Evolutionary conservation across 2,888 invertebrate genomes (phyloP), one percentile per base, ranked within the genome.

Genomic region (Sclerodermus sp.): DNA sequence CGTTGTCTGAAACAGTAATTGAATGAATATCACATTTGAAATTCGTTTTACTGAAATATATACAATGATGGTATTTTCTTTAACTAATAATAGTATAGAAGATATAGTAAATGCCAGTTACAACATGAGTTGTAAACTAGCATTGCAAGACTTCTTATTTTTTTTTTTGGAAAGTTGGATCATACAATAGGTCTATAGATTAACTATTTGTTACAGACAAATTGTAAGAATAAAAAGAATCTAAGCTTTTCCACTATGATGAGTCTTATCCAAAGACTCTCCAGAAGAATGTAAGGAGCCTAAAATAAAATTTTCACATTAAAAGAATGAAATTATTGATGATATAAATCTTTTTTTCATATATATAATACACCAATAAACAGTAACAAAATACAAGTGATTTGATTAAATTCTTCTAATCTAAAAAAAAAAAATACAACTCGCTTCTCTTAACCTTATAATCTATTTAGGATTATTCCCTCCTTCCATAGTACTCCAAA

Each of bases 401-500:
- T 23, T n/a, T 23, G 42, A 23, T 23, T 4, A 29, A 42, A 23
- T 5, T n/a, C 3, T 5, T 23, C 8, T 30, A 23, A 42, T 16
- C 6, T 12, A 29, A 29, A 4, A 42, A 30, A 12, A 29, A 29
- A 42, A 14, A 42, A 17, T 3, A 42, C 5, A 30, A 29, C 12
- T 29, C 29, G n/a, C n/a, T 3, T 17, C 34, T 29, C 41, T 58
- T 42, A 47, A 55, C 55, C 58, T 60, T 37, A 29, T 43, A 50
- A 57, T 62, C 52, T 68, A 71, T 64, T 72, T 71, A 58, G 58
- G 43, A 64, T 66, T 67, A 69, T 74, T 74, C 52, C 76, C 76
- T 54, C 76, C 76, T 59, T 77, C 77, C 77, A 77, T 71, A 57
- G 77, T 76, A 63, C 76, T 77, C 77, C 77, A 77, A 75, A 77